Base-by-base conservation (phyloP, 2,797 vertebrate species). In the Oreortyx pictus region DNA sequence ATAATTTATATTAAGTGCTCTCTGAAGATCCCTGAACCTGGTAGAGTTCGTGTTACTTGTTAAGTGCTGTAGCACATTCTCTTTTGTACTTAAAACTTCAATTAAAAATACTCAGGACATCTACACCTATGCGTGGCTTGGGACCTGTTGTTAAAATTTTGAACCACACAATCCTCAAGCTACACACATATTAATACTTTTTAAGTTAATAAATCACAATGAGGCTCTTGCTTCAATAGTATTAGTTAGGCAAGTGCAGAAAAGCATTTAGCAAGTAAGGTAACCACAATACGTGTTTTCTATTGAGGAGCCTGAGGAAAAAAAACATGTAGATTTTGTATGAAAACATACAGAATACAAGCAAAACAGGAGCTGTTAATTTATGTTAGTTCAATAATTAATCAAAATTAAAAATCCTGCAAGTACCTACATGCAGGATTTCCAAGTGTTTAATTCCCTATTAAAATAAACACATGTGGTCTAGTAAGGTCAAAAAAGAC, bases 101-200 rank as follows among this genome's bases (percentile, higher is more conserved):
- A 95, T 89, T 96, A 95, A 90, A 97, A 95, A 77, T 86, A 88
- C 57, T 88, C 78, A 82, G 80, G 46, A 83, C 7, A 62, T 15
- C n/a, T 76, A 47, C 20, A 78, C 0, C 54, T 54, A 72, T 84
- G 71, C 60, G 54, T 71, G 74, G 66, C 86, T 90, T 91, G 52
- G 52, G 74, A 90, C 86, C 44, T 65, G 5, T 72, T 78, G 85
- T 73, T 46, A 76, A 72, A 41, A 31, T 47, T 66, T 61, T 66
- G 87, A 92, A 77, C 47, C 7, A 50, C 24, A 23, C 31, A 62
- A 39, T 65, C 35, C 57, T 89, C 75, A 92, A 89, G 50, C 57
- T 47, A 78, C 19, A 22, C 14, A 80, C 27, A 80, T 2, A 5
- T 72, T 75, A 82, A 74, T 82, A 86, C 18, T 78, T 72, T 82